Percentiles rank a stretch among this genome's conserved stretches.
Conservation (phyloP, 2,888 invertebrate genomes). For the Fragum fragum region DNA sequence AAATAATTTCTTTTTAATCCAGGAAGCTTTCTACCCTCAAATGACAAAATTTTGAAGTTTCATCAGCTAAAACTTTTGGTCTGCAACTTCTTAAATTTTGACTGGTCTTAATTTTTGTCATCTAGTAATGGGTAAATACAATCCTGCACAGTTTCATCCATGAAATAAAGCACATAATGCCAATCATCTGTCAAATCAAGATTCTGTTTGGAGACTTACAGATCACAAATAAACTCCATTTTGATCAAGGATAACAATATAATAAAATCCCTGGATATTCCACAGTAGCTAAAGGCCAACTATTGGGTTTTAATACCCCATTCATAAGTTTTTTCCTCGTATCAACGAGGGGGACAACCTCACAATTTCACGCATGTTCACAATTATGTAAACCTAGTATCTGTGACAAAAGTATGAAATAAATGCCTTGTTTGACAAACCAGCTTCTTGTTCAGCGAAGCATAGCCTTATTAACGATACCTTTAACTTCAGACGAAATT, state of each 20-base stretch:
- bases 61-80: too few species aligned
- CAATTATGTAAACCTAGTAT: constrained; percentile 4
- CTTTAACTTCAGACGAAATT: background rate
- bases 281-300: constrained; percentile 13
- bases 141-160: background rate
- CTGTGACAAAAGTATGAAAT: constrained; percentile 17
- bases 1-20: too few species aligned
- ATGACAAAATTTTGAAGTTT: too few species aligned
- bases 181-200: constrained; percentile 1
- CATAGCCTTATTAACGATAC: constrained; percentile 15
- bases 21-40: too few species aligned
- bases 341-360: constrained; percentile 1
- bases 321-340: constrained; percentile 18
- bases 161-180: background rate
- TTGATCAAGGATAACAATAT: background rate
- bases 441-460: constrained; percentile 5
- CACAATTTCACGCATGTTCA: constrained; percentile 25
- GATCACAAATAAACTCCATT: constrained; percentile 10
- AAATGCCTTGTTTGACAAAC: constrained; percentile 12
- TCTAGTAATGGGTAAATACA: background rate
- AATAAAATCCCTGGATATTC: constrained; percentile 9
- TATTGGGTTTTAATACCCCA: constrained; percentile 29
- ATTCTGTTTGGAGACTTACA: constrained; percentile 11
- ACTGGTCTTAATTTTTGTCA: too few species aligned
- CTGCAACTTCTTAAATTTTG: too few species aligned